phyloP scores from a whole-genome alignment of 2,113 vertebrate genomes.

The Sander vitreus region DNA sequence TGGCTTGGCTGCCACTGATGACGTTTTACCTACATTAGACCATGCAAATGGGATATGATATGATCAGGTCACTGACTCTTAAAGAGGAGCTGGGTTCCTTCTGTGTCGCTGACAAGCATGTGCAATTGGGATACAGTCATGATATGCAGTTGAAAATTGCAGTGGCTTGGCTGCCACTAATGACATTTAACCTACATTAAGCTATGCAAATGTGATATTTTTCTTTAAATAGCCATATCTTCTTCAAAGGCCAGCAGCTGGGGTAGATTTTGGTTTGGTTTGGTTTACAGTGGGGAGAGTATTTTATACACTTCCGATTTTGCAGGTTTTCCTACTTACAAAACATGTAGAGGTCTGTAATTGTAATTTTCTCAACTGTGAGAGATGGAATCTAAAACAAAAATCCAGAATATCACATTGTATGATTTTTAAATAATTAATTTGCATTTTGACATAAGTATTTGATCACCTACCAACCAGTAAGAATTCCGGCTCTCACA shows the following conservation, averaged over 20 bases:
- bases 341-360: no score
- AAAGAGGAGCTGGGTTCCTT: not conserved
- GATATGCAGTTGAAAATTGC: conserved; percentile 4
- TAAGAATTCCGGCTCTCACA: no score
- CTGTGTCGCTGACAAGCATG: not conserved
- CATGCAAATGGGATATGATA: not conserved
- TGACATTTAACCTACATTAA: conserved; percentile 19
- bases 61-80: not conserved
- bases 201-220: not conserved
- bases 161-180: not conserved
- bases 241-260: conserved; percentile 68
- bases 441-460: no score
- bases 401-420: no score
- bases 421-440: no score
- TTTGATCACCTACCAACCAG: no score
- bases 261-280: no score
- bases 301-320: no score
- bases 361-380: no score
- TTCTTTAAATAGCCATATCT: conserved; percentile 35
- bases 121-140: conserved; percentile 9
- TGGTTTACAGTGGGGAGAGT: no score
- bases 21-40: conserved; percentile 9
- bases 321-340: no score
- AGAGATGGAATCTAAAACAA: no score
- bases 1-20: not conserved